phyloP scores from a whole-genome alignment of 2,113 vertebrate genomes.

The Sciurus niger region DNA sequence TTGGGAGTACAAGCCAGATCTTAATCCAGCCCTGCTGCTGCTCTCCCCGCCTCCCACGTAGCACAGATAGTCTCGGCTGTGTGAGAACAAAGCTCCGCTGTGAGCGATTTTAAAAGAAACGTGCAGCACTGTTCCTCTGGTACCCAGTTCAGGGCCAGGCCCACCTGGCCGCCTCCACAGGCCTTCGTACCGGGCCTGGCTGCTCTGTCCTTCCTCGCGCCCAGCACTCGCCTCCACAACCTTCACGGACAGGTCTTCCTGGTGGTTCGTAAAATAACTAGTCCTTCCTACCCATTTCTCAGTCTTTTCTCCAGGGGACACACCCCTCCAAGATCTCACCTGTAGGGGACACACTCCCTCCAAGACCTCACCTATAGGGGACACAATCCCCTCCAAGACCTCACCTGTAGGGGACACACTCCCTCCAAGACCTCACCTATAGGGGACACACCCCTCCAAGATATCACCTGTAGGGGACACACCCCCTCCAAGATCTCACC shows the following conservation, averaged over 20 bases:
- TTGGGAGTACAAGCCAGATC: constrained; percentile 20
- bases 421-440: too few species aligned
- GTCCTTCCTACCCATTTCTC: not conserved
- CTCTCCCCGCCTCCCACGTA: not conserved
- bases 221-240: not conserved
- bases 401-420: too few species aligned
- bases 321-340: not conserved
- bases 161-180: not conserved
- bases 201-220: fast-evolving
- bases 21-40: constrained; percentile 64
- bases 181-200: not conserved
- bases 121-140: not conserved
- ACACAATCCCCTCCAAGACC: too few species aligned
- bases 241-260: not conserved
- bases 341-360: too few species aligned
- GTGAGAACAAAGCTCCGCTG: not conserved
- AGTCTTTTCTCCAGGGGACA: not conserved
- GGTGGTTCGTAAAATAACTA: not conserved
- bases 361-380: too few species aligned
- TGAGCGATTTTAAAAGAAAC: not conserved
- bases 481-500: too few species aligned
- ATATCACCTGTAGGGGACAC: too few species aligned
- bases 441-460: too few species aligned
- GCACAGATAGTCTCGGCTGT: not conserved
- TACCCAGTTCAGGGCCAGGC: not conserved